Evolutionary conservation across 1,140 invertebrate genomes (phyloP), one percentile per base, ranked within the genome.

Genomic region (Argopecten irradians): DNA sequence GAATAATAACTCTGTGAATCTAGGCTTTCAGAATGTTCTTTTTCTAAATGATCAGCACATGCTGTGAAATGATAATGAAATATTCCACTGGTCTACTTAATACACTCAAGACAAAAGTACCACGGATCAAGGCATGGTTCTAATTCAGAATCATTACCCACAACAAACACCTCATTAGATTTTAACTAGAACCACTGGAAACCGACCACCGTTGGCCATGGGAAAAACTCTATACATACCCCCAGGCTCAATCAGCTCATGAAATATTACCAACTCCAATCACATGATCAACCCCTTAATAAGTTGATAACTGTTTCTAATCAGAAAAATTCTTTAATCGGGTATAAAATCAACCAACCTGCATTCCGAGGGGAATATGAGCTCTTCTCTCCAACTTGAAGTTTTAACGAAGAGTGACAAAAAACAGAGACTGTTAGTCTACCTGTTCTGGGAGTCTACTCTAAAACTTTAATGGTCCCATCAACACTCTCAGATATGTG

Each of bases 271-370:
- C 55, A 3, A 3, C 22, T 28, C n/a, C n/a, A 71, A 71, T 71
- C 55, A 71, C 55, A 71, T 5, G 55, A 28, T n/a, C 55, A 71
- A 8, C 14, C 55, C 55, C 55, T 71, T 71, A 28, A 71, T 71
- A 71, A 71, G 55, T 71, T 71, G 55, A 71, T 71, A 71, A 71
- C 55, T 71, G 55, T 71, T 71, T 71, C 55, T 71, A 71, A 71
- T 71, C 55, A 71, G 8, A 28, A 71, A 28, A 71, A 71, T 16
- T 71, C 55, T 71, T 71, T 71, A 71, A 71, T 71, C 55, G 55
- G 55, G 55, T 71, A 71, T 71, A 71, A 71, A 71, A 71, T 71
- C 22, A 71, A 28, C 22, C 55, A 2, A 71, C 55, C 55, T 71
- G 28, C 55, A 71, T 71, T 71, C 55, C 55, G 5, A 8, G n/a